Percentiles rank a stretch among this genome's conserved stretches.
These are phyloP conservation scores for Acholoe squamosa DNA, from an alignment of 2,888 invertebrate species.

Conservation along the genomic window DNA sequence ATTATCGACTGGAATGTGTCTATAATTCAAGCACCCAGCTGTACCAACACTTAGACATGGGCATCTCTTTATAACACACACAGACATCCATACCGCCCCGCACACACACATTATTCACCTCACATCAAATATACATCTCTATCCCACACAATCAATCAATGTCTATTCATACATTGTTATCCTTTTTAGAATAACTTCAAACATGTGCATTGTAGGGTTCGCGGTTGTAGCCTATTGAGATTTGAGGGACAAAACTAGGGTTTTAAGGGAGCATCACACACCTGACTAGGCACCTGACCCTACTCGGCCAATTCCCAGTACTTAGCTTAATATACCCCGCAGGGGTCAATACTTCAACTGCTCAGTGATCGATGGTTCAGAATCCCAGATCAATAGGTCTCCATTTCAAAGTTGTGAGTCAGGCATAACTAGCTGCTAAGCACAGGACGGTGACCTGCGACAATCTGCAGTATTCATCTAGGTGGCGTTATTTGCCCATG, in stretches of 20 bases:
- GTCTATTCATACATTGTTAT: not conserved
- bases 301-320: not conserved
- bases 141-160: not conserved
- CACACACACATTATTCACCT: not conserved
- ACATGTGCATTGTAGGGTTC: not conserved
- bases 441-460: not conserved
- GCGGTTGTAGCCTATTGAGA: not conserved
- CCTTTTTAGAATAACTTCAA: not conserved
- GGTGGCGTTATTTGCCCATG: not conserved
- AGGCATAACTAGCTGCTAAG: not conserved
- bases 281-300: not conserved
- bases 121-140: slow-evolving; percentile 12
- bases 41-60: not conserved
- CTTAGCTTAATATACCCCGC: not conserved
- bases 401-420: not conserved
- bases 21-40: slow-evolving; percentile 8
- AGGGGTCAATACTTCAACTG: slow-evolving; percentile 13
- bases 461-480: not conserved
- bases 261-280: not conserved
- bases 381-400: not conserved
- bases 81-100: not conserved
- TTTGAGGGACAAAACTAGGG: not conserved
- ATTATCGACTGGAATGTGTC: not conserved
- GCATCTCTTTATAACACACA: not conserved
- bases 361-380: not conserved